phyloP scores from a whole-genome alignment of 2,888 invertebrate genomes.

The Mythimna vitellina region DNA sequence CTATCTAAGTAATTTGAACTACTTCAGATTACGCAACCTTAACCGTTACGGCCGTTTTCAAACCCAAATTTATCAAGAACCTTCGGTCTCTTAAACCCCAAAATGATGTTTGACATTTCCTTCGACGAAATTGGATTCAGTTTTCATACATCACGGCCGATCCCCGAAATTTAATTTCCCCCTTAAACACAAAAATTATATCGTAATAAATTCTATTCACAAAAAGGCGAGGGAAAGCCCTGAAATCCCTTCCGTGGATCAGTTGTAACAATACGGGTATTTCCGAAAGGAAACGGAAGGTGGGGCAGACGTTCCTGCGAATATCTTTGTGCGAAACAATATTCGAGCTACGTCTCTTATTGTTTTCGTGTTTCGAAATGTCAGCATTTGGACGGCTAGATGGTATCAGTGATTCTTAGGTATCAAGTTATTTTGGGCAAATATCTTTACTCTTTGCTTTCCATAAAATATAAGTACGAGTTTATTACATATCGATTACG shows the following conservation, averaged over 20 bases:
- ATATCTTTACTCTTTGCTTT: neutral
- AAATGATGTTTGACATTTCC: slow-evolving; percentile 55
- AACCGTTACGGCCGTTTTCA: slow-evolving; percentile 37
- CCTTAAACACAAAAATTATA: slow-evolving; percentile 66
- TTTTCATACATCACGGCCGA: slow-evolving; percentile 54
- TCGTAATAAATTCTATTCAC: slow-evolving; percentile 63
- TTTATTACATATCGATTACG: too few species aligned
- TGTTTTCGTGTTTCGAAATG: slow-evolving; percentile 59
- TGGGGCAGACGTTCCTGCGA: slow-evolving; percentile 68
- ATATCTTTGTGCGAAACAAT: slow-evolving; percentile 67
- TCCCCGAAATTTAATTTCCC: slow-evolving; percentile 55
- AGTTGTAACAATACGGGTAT: slow-evolving; percentile 70
- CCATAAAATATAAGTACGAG: neutral
- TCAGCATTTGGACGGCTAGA: slow-evolving; percentile 33
- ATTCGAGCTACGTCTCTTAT: slow-evolving; percentile 52
- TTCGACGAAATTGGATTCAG: slow-evolving; percentile 53
- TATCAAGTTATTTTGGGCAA: slow-evolving; percentile 18
- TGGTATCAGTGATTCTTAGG: slow-evolving; percentile 18
- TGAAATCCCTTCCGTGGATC: slow-evolving; percentile 66
- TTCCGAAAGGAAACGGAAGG: slow-evolving; percentile 73
- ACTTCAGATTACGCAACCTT: slow-evolving; percentile 53
- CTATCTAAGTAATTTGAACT: slow-evolving; percentile 50
- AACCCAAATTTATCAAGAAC: slow-evolving; percentile 55
- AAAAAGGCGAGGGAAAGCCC: slow-evolving; percentile 62
- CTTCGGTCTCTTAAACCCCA: slow-evolving; percentile 39